phyloP scores from a whole-genome alignment of 2,797 vertebrate species.

The Alouatta caraya region DNA sequence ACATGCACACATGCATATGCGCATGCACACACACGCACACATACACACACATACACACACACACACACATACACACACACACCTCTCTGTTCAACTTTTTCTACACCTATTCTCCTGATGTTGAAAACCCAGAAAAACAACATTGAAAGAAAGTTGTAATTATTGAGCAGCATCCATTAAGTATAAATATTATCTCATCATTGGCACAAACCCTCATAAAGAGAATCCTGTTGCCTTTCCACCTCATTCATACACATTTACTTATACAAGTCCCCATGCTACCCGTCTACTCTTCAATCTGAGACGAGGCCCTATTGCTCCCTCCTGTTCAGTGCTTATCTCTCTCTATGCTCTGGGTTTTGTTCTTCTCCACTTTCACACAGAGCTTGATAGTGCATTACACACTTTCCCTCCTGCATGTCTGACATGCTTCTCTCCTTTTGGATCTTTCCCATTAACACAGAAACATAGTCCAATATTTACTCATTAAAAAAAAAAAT shows the following conservation, averaged over 20 bases:
- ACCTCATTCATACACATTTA: neutral
- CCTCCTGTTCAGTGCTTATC: neutral
- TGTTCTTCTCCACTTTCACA: neutral
- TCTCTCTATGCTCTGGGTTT: constrained; percentile 15
- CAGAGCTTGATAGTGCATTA: neutral
- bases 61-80: neutral
- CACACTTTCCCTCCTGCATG: neutral
- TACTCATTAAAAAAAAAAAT: neutral
- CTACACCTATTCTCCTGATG: neutral
- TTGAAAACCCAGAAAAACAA: neutral
- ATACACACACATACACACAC: too few species aligned
- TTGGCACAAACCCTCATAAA: neutral
- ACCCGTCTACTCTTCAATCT: neutral
- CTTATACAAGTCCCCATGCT: neutral
- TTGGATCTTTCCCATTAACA: constrained; percentile 12
- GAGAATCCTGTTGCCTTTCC: neutral
- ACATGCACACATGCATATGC: too few species aligned
- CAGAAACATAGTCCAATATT: neutral
- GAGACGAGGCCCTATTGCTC: neutral
- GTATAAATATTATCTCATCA: neutral
- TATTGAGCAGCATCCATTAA: neutral
- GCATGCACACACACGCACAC: too few species aligned
- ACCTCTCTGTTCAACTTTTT: neutral
- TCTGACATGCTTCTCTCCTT: neutral
- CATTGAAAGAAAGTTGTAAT: neutral